A percentile compares a stretch with the other conserved stretches of the same genome.
phyloP scores from a whole-genome alignment of 2,797 vertebrate species.

The Lepus oiostolus region DNA sequence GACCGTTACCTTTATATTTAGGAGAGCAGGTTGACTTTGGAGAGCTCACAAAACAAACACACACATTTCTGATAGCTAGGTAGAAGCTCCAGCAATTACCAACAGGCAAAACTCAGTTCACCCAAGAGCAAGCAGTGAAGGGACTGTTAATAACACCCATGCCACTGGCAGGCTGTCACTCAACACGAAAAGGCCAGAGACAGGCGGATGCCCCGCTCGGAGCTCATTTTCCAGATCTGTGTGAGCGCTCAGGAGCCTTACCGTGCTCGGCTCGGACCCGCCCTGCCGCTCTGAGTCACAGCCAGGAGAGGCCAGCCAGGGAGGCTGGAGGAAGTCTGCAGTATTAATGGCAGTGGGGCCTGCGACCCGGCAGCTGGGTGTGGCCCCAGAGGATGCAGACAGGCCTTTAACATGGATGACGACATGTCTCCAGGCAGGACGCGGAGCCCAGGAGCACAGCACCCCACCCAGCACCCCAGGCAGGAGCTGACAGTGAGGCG shows the following conservation, averaged over 20 bases:
- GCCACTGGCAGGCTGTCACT: conserved; percentile 32
- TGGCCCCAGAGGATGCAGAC: conserved; percentile 60
- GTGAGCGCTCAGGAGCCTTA: conserved; percentile 7
- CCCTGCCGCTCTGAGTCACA: background rate
- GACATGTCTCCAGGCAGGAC: conserved; percentile 54
- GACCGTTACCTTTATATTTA: background rate
- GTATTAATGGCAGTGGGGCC: conserved; percentile 3
- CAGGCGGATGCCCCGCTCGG: conserved; percentile 12
- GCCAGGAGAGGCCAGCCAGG: background rate
- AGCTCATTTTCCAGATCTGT: conserved; percentile 51
- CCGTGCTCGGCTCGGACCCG: background rate
- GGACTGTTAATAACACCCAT: background rate
- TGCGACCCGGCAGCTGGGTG: background rate
- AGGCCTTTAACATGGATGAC: conserved; percentile 62
- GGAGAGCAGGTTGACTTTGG: background rate
- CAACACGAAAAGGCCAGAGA: conserved; percentile 18
- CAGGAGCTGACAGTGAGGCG: background rate
- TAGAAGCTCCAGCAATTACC: conserved; percentile 12
- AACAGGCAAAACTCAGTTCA: background rate
- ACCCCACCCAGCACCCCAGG: background rate
- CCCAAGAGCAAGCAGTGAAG: background rate
- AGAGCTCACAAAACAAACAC: background rate
- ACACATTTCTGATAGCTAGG: background rate
- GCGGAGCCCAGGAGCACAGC: conserved; percentile 15
- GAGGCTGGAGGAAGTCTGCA: background rate